Evolutionary conservation across 1,140 invertebrate species (phyloP), one percentile per base, ranked within the genome.

Genomic region (Oreohelix idahoensis): DNA sequence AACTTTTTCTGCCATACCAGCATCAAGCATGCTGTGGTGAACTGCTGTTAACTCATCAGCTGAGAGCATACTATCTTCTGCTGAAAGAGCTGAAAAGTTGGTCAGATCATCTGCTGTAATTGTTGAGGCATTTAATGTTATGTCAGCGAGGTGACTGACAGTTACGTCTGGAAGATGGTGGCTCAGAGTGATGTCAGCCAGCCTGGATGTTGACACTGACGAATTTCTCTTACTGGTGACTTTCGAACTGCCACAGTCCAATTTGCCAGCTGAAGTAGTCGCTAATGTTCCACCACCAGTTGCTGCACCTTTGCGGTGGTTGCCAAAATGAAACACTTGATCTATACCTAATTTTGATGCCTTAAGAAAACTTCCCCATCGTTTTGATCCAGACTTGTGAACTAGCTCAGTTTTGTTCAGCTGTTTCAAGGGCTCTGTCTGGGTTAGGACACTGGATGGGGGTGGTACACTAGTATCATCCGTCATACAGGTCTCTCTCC

Each of bases 11-110:
- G 32, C 20, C n/a, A 73, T 11, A 26, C 39, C 79, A 13, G 39
- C 49, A 17, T 82, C 80, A 13, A 82, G 71, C 80, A 82, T 82
- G 49, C 80, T 82, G 39, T 81, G 79, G 35, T 82, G 80, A 49
- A 36, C 2, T 10, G 79, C n/a, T 26, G 49, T 53, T 26, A 82
- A 51, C 4, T 53, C 70, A 35, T n/a, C 29, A 0, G 51, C 70
- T 38, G 70, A 74, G 15, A 82, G 32, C 20, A 81, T 45, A n/a
- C 69, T 73, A 49, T 82, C 80, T 0, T 82, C 80, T 39, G 26
- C 80, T 1, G 69, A 82, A 0, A 74, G 70, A 26, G 80, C 80
- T 8, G 79, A 81, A 4, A 81, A n/a, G 20, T 36, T 75, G 26
- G 63, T 71, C 23, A 42, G 32, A 51, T 81, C 79, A 0, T 1